phyloP scores from a whole-genome alignment of 2,888 invertebrate genomes.

The Drosophila anomalata region DNA sequence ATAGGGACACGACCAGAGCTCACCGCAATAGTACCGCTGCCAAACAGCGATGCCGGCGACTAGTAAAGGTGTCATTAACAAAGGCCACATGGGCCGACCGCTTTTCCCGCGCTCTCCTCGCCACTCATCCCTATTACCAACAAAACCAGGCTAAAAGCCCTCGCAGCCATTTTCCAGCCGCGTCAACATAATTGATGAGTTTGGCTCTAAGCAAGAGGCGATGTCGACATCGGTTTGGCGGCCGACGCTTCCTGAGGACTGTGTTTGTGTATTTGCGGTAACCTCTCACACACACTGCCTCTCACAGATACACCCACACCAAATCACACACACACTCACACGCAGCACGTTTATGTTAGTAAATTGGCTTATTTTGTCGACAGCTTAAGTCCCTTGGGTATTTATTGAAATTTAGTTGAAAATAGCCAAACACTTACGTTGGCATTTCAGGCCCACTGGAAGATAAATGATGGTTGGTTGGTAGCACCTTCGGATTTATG shows the following conservation, averaged over 20 bases:
- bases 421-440: slow-evolving; percentile 73
- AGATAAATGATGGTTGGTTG: slow-evolving; percentile 23
- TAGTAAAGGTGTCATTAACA: slow-evolving; percentile 58
- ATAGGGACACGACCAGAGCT: slow-evolving; percentile 11
- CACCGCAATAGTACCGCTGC: slow-evolving; percentile 4
- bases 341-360: slow-evolving; percentile 32
- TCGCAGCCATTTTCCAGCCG: slow-evolving; percentile 42
- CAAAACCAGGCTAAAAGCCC: slow-evolving; percentile 1
- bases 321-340: slow-evolving; percentile 9
- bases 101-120: slow-evolving; percentile 4
- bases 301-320: slow-evolving; percentile 25
- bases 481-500: background rate
- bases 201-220: slow-evolving; percentile 56
- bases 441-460: slow-evolving; percentile 48
- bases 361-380: slow-evolving; percentile 79
- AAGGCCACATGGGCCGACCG: slow-evolving; percentile 35
- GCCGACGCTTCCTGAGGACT: slow-evolving; percentile 31
- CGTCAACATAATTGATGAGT: slow-evolving; percentile 78
- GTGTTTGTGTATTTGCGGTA: slow-evolving; percentile 62
- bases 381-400: slow-evolving; percentile 70
- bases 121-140: slow-evolving; percentile 6
- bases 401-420: slow-evolving; percentile 76
- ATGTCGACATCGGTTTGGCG: slow-evolving; percentile 46
- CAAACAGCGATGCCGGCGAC: background rate
- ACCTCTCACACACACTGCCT: slow-evolving; percentile 20